Conservation (phyloP, 2,113 vertebrate species). For the Empidonax traillii region DNA sequence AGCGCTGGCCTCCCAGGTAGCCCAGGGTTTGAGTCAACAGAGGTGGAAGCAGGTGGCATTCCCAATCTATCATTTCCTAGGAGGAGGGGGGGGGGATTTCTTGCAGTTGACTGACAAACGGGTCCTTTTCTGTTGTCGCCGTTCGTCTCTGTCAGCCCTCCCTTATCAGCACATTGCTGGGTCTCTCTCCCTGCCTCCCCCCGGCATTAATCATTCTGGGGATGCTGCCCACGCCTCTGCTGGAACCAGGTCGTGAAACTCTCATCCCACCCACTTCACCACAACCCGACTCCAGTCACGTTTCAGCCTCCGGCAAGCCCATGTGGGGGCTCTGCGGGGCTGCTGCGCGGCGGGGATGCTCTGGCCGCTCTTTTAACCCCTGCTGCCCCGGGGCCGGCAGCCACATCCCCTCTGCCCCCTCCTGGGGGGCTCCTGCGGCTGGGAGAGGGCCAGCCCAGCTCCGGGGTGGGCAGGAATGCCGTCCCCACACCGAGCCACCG, state of each 20-base stretch:
- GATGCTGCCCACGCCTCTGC: conserved; percentile 43
- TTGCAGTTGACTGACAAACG: background rate
- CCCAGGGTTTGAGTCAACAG: background rate
- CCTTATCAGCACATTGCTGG: background rate
- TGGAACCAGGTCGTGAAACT: background rate
- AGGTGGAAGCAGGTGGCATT: conserved; percentile 15
- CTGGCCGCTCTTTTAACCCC: background rate
- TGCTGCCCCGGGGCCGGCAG: background rate
- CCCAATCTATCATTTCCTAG: background rate
- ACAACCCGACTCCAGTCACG: background rate
- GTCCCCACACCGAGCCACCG: fast-evolving
- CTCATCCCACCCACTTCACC: conserved; percentile 10
- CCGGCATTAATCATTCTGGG: background rate
- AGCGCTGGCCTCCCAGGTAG: background rate
- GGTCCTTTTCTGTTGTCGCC: background rate
- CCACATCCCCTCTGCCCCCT: background rate
- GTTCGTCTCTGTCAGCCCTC: background rate
- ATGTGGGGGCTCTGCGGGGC: background rate
- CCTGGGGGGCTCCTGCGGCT: background rate
- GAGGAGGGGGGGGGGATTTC: background rate
- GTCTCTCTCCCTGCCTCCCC: background rate
- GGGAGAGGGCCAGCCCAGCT: background rate
- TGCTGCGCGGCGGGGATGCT: background rate
- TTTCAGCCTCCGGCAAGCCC: background rate
- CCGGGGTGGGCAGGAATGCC: background rate